phyloP scores from a whole-genome alignment of 2,888 invertebrate species.

The Noctua janthina region DNA sequence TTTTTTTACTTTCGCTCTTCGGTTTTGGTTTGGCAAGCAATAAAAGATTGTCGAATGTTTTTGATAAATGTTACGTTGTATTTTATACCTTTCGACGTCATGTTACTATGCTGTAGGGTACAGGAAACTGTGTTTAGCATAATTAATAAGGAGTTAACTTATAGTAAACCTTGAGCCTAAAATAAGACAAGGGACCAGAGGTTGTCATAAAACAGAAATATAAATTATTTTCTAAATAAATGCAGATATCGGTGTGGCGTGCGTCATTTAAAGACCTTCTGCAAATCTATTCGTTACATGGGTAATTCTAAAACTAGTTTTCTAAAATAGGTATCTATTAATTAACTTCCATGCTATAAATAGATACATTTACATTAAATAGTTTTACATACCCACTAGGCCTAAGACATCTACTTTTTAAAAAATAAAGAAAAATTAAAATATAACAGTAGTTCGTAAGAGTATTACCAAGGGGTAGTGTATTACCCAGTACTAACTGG shows the following conservation, averaged over 20 bases:
- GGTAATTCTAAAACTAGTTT: slow-evolving; percentile 13
- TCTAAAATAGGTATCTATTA: background rate
- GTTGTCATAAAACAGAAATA: background rate
- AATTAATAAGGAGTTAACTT: background rate
- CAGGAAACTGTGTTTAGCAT: background rate
- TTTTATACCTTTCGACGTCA: background rate
- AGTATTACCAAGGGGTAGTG: background rate
- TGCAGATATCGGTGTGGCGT: background rate
- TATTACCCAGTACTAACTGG: background rate
- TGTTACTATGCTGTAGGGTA: background rate
- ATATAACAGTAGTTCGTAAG: background rate
- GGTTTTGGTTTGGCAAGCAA: background rate
- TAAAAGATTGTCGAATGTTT: background rate
- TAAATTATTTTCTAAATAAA: slow-evolving; percentile 7
- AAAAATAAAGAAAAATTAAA: background rate
- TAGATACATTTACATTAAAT: background rate
- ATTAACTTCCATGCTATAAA: background rate
- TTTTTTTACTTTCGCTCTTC: background rate
- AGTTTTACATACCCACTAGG: background rate
- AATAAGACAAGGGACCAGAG: background rate
- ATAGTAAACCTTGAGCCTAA: slow-evolving; percentile 4
- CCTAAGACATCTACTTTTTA: background rate
- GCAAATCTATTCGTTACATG: background rate
- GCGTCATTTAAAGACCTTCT: background rate
- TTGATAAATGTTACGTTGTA: background rate